Evolutionary conservation across 2,888 invertebrate genomes (phyloP).

Genomic region (Hymenopus coronatus): DNA sequence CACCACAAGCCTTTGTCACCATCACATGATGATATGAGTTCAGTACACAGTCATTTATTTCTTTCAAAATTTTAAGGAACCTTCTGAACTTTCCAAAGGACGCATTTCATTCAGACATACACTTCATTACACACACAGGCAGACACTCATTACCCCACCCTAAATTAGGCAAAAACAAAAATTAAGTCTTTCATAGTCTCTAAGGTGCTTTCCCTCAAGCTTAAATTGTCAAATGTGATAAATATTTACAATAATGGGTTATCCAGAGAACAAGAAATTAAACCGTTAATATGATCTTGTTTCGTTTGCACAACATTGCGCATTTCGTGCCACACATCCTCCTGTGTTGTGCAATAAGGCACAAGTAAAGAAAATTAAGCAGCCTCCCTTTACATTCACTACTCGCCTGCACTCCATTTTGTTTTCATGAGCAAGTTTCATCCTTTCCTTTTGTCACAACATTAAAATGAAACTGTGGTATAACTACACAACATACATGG

Average conservation of each 20-base stretch:
- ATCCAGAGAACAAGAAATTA: background rate
- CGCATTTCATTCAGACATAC: background rate
- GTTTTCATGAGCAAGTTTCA: slow-evolving; percentile 2
- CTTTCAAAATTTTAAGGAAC: background rate
- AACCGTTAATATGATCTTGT: background rate
- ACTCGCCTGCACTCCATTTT: background rate
- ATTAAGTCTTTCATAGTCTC: background rate
- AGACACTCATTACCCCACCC: slow-evolving; percentile 2
- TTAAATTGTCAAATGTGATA: background rate
- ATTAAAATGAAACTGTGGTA: slow-evolving; percentile 9
- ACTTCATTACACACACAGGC: background rate
- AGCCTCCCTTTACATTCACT: slow-evolving; percentile 11
- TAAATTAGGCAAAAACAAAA: slow-evolving; percentile 9
- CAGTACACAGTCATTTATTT: background rate
- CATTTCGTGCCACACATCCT: background rate
- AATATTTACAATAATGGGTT: slow-evolving; percentile 8
- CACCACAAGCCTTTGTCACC: background rate
- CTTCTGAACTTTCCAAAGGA: background rate
- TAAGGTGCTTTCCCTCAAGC: background rate
- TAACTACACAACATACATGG: slow-evolving; percentile 17
- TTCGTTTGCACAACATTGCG: slow-evolving; percentile 6
- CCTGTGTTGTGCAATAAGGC: slow-evolving; percentile 26
- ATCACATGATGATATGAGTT: background rate
- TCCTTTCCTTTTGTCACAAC: background rate
- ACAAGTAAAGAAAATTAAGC: slow-evolving; percentile 25